Conservation (phyloP, 1,140 invertebrate genomes). For the Nasonia giraulti region DNA sequence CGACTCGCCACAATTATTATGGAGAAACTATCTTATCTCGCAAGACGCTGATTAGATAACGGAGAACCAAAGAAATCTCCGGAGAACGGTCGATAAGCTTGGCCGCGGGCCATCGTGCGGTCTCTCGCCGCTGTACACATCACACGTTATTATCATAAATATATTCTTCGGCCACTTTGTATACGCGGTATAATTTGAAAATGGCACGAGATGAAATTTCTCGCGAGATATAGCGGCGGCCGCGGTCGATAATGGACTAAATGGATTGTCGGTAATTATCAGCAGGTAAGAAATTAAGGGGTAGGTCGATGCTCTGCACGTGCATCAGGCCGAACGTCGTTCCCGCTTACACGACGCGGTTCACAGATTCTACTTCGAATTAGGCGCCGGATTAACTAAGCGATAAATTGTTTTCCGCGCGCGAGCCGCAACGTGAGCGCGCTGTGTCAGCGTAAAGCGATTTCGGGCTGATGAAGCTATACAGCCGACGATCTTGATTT, state of each 20-base stretch:
- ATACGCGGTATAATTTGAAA: no score
- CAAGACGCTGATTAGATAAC: slow-evolving; percentile 47
- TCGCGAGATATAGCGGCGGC: no score
- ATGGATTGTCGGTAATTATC: slow-evolving; percentile 49
- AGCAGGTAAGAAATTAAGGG: slow-evolving; percentile 26
- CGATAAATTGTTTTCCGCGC: slow-evolving; percentile 44
- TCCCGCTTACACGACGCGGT: not conserved
- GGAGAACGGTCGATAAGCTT: slow-evolving; percentile 36
- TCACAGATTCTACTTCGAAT: slow-evolving; percentile 39
- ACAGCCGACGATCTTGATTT: no score
- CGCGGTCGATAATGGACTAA: slow-evolving; percentile 6
- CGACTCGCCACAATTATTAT: not conserved
- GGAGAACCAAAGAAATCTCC: slow-evolving; percentile 16
- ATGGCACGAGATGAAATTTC: not conserved
- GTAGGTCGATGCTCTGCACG: not conserved
- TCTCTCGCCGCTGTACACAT: not conserved
- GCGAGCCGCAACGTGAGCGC: no score
- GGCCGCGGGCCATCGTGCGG: not conserved
- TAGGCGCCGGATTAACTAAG: slow-evolving; percentile 41
- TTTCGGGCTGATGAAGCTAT: not conserved
- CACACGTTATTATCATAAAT: slow-evolving; percentile 10
- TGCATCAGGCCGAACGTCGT: not conserved
- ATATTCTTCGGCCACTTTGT: slow-evolving; percentile 6
- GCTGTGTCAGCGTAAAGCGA: not conserved
- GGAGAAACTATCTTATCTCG: slow-evolving; percentile 1